Evolutionary conservation across 2,888 invertebrate species (phyloP).

Genomic region (Drosophila anomelani): DNA sequence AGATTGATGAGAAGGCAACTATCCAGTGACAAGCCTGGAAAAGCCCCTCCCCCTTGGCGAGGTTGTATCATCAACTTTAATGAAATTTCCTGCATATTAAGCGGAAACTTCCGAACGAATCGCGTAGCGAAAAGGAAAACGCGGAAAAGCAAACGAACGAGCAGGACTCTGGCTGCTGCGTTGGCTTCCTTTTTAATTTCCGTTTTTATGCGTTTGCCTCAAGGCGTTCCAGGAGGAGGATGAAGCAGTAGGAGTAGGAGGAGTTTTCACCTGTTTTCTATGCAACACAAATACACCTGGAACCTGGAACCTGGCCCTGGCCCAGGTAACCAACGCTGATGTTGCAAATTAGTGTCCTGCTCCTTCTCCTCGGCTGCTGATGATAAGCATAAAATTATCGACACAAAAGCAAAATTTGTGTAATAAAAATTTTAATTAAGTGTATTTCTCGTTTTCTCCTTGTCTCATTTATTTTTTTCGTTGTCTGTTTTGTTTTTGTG

Average conservation of each 20-base stretch:
- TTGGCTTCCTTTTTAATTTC: conserved; percentile 76
- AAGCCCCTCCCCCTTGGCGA: background rate
- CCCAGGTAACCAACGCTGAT: conserved; percentile 55
- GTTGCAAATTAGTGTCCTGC: conserved; percentile 67
- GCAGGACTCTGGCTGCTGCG: conserved; percentile 63
- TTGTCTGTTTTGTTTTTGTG: background rate
- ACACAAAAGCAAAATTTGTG: conserved; percentile 74
- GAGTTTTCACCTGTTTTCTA: conserved; percentile 2
- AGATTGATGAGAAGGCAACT: conserved; percentile 37
- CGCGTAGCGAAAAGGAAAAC: conserved; percentile 16
- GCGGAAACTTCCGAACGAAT: conserved; percentile 58
- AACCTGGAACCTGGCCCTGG: too few relatives aligned
- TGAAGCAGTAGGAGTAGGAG: background rate
- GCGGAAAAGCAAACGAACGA: conserved; percentile 22
- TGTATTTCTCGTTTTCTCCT: conserved; percentile 44
- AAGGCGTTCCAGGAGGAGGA: background rate
- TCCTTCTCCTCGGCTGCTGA: conserved; percentile 34
- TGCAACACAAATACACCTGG: conserved; percentile 29
- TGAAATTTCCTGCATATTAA: conserved; percentile 76
- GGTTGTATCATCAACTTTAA: conserved; percentile 64
- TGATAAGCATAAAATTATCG: conserved; percentile 80
- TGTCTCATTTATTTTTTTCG: background rate
- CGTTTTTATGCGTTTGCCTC: conserved; percentile 66
- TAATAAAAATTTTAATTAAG: conserved; percentile 80
- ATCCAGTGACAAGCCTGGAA: conserved; percentile 14